Evolutionary conservation across 2,113 vertebrate genomes (phyloP), one percentile per base, ranked within the genome.

Genomic region (Corvus moneduloides): DNA sequence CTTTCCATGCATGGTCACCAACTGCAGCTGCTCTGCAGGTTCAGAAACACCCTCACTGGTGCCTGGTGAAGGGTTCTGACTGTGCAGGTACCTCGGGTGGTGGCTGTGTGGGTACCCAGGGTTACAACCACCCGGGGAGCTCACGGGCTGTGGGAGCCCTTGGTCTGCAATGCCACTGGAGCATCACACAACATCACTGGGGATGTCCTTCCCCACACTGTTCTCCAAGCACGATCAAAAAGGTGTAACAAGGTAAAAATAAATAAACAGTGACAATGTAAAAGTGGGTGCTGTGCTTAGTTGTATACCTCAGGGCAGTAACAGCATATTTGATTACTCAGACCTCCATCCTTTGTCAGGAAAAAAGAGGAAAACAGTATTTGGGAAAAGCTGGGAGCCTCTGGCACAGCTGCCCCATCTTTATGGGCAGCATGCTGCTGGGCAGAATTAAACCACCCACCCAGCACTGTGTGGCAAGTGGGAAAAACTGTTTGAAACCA

Each of bases 41-140:
- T 66, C 68, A 74, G 0, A 56, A 84, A 44, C 1, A 1, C 7
- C 10, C 39, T 81, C 0, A 0, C 43, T 4, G 13, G 52, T 19
- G 19, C 56, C 74, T 68, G 28, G 22, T 39, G 51, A 68, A 44
- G 54, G 52, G 30, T 72, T 35, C 74, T 2, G 10, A 26, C 32
- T 26, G 30, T 44, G 30, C 12, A 13, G 26, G 17, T 32, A 12
- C 17, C 26, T 32, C 2, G 24, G 12, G 33, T 48, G 39, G 62
- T 10, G 10, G 26, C 16, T 44, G 43, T 72, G 58, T 4, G 52
- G 49, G 16, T 49, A 33, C 24, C 11, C 16, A 8, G n/a, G 27
- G 39, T 24, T 44, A 54, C 18, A 37, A 1, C 24, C 52, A 35
- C 20, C n/a, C 4, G 0, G 0, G 35, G 46, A 85, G 27, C 52